These are phyloP conservation scores for Drosophila neoperkinsi DNA, from an alignment of 2,888 invertebrate genomes.

Conservation along the genomic window DNA sequence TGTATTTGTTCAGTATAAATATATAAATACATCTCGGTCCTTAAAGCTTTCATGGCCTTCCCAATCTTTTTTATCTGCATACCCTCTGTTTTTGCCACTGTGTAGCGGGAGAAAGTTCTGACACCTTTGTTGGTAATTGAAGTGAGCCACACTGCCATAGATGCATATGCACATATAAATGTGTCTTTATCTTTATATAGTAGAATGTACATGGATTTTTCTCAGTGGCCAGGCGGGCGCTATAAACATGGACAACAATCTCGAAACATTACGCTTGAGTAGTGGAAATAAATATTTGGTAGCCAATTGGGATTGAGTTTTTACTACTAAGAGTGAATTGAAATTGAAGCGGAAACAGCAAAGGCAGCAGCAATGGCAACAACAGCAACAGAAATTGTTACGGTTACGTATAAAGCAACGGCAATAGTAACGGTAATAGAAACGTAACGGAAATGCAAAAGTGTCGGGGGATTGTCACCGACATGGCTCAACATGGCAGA, in stretches of 20 bases:
- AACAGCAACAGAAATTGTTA: conserved; percentile 22
- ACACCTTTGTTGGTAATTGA: conserved; percentile 65
- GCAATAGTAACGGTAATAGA: conserved; percentile 24
- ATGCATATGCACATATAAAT: conserved; percentile 13
- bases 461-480: conserved; percentile 71
- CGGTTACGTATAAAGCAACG: conserved; percentile 23
- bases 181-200: conserved; percentile 33
- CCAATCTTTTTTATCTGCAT: background rate
- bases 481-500: conserved; percentile 53
- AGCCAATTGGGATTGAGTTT: conserved; percentile 74
- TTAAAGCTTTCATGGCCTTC: background rate
- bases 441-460: conserved; percentile 43
- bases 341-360: conserved; percentile 67
- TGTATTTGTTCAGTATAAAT: background rate
- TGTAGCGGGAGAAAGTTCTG: conserved; percentile 14
- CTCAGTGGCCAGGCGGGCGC: conserved; percentile 57
- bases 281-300: conserved; percentile 78
- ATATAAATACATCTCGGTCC: background rate
- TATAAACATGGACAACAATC: conserved; percentile 65
- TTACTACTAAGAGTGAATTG: conserved; percentile 64
- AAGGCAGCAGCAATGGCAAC: conserved; percentile 17
- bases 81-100: background rate
- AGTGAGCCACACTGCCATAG: conserved; percentile 44
- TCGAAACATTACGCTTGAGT: conserved; percentile 73
- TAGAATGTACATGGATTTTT: conserved; percentile 31